phyloP scores from a whole-genome alignment of 1,140 invertebrate species.

The Meloidogyne floridensis region DNA sequence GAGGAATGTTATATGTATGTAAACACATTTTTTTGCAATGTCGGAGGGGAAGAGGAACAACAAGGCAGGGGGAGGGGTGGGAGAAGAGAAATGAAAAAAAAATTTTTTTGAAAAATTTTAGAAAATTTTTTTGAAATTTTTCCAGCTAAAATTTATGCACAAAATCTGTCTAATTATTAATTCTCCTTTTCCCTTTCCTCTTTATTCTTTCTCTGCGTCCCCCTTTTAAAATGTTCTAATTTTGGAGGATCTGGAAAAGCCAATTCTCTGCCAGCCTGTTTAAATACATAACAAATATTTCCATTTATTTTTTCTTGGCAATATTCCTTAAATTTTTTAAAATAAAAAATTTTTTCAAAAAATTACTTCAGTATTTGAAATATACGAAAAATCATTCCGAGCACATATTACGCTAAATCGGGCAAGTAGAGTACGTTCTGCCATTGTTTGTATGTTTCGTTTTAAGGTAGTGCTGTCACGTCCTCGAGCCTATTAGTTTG shows the following conservation, averaged over 20 bases:
- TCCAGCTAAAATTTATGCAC: no score
- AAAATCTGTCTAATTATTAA: no score
- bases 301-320: slow-evolving; percentile 27
- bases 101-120: no score
- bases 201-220: not conserved
- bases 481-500: slow-evolving; percentile 17
- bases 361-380: slow-evolving; percentile 23
- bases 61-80: not conserved
- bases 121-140: no score
- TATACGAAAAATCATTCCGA: slow-evolving; percentile 24
- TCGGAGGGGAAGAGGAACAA: not conserved
- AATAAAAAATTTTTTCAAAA: not conserved
- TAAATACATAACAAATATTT: slow-evolving; percentile 27
- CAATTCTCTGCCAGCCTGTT: not conserved
- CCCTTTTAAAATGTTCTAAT: not conserved
- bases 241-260: not conserved
- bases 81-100: no score
- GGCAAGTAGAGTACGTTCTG: slow-evolving; percentile 20
- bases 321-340: slow-evolving; percentile 7
- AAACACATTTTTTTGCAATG: not conserved
- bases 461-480: slow-evolving; percentile 18
- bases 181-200: not conserved
- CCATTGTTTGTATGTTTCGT: slow-evolving; percentile 23
- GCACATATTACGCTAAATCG: slow-evolving; percentile 28
- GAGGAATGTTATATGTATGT: not conserved